Base-by-base conservation (phyloP, 2,888 invertebrate species). In the Trissolcus brochymenae region DNA sequence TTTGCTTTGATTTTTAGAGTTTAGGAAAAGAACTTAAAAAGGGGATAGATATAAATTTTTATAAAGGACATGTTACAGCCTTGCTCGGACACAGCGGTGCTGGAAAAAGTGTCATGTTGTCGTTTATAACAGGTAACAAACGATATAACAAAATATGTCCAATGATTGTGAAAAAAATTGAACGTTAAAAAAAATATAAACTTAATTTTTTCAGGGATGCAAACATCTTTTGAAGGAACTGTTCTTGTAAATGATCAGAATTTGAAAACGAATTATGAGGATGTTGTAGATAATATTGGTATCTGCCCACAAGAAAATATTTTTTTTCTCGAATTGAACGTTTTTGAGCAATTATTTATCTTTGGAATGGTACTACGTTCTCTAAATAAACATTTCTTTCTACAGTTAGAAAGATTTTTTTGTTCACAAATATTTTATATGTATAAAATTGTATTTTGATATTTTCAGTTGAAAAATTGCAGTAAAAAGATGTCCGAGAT, bases 251-350 rank as follows among this genome's bases (percentile, higher is more conserved):
- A 94, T 85, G 95, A 94, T 0, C 91, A 92, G 81, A 94, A 96
- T 88, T 93, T 95, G 16, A 90, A 91, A 79, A 90, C 90, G 0
- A 91, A 95, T 76, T 92, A 94, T 83, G 89, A 91, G 9, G 89
- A 91, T 41, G 94, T 96, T 75, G 91, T 95, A 25, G 91, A 92
- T 75, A 91, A 93, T 76, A 91, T 98, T 54, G 98, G 98, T 0
- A 92, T 97, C 61, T 98, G 98, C 88, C 97, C 98, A 0, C 97
- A 98, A 86, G 94, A 97, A 86, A 95, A 97, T 88, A 91, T 97
- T 77, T 91, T 95, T 51, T 96, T 97, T 90, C 92, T 93, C 7
- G 94, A 95, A 84, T 91, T 98, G 72, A 96, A 94, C 0, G 95
- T 96, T 9, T 85, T 91, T n/a, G 94, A 98, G 84, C 97, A 98